Percentiles rank a stretch among this genome's conserved stretches.
Evolutionary conservation across 2,113 vertebrate genomes (phyloP).

Genomic region (Hippopotamus amphibius): DNA sequence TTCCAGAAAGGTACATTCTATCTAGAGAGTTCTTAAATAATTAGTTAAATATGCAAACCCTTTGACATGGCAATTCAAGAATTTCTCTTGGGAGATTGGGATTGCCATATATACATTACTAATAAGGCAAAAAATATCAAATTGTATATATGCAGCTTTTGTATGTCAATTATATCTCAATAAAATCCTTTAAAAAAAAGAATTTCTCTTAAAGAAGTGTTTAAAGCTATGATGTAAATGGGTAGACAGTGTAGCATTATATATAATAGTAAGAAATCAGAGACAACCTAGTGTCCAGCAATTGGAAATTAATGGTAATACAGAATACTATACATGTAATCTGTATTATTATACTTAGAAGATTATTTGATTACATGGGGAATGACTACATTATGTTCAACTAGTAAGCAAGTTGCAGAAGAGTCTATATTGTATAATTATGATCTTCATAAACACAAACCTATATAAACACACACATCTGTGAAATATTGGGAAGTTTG

Average conservation of each 20-base stretch:
- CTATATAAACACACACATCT: neutral
- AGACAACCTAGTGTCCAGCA: neutral
- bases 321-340: neutral
- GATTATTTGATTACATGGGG: neutral
- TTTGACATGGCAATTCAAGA: neutral
- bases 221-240: neutral
- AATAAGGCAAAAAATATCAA: no score
- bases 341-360: neutral
- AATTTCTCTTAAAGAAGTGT: slow-evolving; percentile 21
- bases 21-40: neutral
- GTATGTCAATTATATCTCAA: no score
- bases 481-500: neutral
- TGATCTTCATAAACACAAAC: slow-evolving; percentile 15
- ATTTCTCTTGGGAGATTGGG: neutral
- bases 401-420: neutral
- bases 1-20: neutral
- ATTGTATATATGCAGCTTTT: no score
- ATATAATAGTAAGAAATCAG: neutral
- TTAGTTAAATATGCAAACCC: neutral
- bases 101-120: no score
- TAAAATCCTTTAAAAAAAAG: neutral
- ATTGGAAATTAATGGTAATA: neutral
- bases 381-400: neutral
- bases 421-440: neutral
- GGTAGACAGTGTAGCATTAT: neutral